A percentile compares a stretch with the other conserved stretches of the same genome.
Evolutionary conservation across 1,140 invertebrate genomes (phyloP).

Genomic region (Drosophila tani): DNA sequence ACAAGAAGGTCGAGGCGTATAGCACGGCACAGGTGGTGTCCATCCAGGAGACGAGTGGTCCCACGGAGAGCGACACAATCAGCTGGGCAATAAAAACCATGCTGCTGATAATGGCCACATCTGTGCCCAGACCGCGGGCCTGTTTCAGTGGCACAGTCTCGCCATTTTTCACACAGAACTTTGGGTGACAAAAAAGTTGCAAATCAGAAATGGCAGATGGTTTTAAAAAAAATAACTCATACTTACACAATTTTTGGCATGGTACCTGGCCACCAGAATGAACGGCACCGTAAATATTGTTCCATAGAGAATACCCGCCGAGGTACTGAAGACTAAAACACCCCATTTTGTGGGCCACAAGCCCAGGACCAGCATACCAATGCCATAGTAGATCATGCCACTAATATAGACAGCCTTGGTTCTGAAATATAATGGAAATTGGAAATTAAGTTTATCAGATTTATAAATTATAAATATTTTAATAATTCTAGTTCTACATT

Average conservation of each 20-base stretch:
- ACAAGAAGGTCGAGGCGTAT: conserved; percentile 88
- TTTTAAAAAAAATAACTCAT: not conserved
- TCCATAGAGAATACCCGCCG: conserved; percentile 93
- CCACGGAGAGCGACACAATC: conserved; percentile 90
- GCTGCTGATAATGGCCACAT: conserved; percentile 92
- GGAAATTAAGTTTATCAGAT: not conserved
- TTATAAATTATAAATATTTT: too few relatives aligned
- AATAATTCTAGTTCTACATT: too few relatives aligned
- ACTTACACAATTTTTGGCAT: conserved; percentile 89
- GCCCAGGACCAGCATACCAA: conserved; percentile 92
- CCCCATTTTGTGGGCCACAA: conserved; percentile 88
- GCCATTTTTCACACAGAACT: conserved; percentile 86
- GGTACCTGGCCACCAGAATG: conserved; percentile 93
- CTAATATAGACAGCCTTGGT: conserved; percentile 90
- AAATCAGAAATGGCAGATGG: conserved; percentile 2
- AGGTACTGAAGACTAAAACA: conserved; percentile 90
- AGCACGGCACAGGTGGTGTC: conserved; percentile 91
- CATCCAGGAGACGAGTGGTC: conserved; percentile 89
- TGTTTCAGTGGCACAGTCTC: conserved; percentile 85
- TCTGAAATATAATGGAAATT: conserved; percentile 61
- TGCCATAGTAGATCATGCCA: conserved; percentile 90
- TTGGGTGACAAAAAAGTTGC: conserved; percentile 2
- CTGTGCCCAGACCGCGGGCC: conserved; percentile 92
- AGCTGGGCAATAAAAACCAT: conserved; percentile 94
- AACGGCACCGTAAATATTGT: conserved; percentile 95